Percentiles rank a stretch among this genome's conserved stretches.
These are phyloP conservation scores for Castor canadensis DNA, from an alignment of 2,113 vertebrate genomes.

Conservation along the genomic window DNA sequence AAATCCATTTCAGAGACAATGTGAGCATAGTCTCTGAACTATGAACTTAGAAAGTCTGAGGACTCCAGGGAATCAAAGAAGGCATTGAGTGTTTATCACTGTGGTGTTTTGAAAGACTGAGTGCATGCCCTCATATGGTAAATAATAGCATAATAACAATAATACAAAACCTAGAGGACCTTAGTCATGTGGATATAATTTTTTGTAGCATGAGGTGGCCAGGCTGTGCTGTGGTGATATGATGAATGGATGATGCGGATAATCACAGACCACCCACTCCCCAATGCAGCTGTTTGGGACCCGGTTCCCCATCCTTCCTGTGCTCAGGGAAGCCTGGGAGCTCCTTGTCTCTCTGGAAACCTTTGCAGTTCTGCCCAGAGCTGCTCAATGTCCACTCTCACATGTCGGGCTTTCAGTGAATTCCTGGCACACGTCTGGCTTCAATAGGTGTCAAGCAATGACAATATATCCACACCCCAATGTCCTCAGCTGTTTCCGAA, in stretches of 20 bases:
- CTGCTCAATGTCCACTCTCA: no score
- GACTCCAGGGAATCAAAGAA: neutral
- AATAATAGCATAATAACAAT: neutral
- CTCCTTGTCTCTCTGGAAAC: neutral
- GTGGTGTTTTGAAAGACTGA: neutral
- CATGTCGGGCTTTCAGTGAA: neutral
- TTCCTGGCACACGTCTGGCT: neutral
- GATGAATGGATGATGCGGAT: neutral
- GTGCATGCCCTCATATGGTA: neutral
- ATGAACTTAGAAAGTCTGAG: neutral
- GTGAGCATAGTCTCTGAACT: fast-evolving
- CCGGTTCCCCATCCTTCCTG: neutral
- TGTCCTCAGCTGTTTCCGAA: neutral
- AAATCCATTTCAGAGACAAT: neutral
- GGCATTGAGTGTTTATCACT: neutral
- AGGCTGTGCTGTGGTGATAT: fast-evolving
- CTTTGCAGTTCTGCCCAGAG: neutral
- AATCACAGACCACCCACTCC: neutral
- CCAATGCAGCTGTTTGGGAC: no score
- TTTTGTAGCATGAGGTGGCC: fast-evolving
- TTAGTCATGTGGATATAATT: neutral
- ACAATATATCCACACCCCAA: fast-evolving
- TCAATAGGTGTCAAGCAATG: neutral
- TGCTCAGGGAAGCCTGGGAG: neutral
- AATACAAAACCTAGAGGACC: neutral